These are phyloP conservation scores for Archips crataeganus DNA, from an alignment of 2,888 invertebrate genomes.

Conservation along the genomic window DNA sequence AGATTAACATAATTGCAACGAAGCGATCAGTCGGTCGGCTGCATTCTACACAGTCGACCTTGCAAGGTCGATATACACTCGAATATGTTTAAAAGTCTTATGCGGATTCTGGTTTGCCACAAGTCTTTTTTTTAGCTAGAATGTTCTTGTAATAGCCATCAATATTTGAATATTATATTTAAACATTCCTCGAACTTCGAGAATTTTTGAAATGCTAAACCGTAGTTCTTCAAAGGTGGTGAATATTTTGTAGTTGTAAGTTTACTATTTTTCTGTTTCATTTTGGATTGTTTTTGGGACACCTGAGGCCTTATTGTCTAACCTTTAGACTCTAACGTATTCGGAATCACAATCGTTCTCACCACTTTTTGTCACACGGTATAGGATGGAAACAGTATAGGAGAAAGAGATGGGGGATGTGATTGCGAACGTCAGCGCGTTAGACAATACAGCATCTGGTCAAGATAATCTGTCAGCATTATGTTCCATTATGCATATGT, in stretches of 20 bases:
- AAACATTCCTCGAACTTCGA: constrained; percentile 2
- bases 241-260: too few relatives aligned
- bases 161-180: neutral
- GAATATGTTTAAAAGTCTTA: neutral
- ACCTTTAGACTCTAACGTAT: too few relatives aligned
- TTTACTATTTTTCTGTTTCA: too few relatives aligned
- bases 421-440: too few relatives aligned
- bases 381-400: too few relatives aligned
- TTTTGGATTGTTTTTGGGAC: too few relatives aligned
- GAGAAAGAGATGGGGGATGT: too few relatives aligned
- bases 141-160: neutral
- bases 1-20: constrained; percentile 35
- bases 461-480: neutral
- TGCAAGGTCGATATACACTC: constrained; percentile 45
- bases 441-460: neutral
- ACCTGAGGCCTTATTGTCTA: too few relatives aligned
- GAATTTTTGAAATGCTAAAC: constrained; percentile 5
- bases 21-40: constrained; percentile 29
- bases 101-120: neutral
- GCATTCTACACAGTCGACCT: constrained; percentile 40
- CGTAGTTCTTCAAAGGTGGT: neutral
- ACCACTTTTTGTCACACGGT: too few relatives aligned
- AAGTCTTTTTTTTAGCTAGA: neutral
- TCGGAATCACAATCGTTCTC: too few relatives aligned
- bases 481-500: too few relatives aligned